Evolutionary conservation across 2,888 invertebrate genomes (phyloP), one percentile per base, ranked within the genome.

Genomic region (Limnephilus marmoratus): DNA sequence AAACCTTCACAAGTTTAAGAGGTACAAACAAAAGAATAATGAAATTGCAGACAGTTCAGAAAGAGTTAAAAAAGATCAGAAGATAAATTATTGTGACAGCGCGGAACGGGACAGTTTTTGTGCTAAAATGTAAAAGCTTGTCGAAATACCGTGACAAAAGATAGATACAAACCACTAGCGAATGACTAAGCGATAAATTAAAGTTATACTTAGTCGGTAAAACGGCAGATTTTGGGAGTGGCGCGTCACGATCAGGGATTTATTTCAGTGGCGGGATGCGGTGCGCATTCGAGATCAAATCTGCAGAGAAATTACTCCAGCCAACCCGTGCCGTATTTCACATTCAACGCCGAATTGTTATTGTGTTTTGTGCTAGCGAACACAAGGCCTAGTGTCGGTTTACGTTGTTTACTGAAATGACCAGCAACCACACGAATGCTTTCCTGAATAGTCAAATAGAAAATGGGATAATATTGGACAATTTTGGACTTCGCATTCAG

Each of bases 161-260:
- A 41, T 49, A 29, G n/a, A 49, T n/a, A 45, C 13, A 29, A 29
- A 45, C n/a, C 13, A n/a, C 86, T 45, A 11, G 49, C 37, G 86
- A 29, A 86, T 86, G 86, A 86, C 86, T 86, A 24, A n/a, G n/a
- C 24, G 13, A n/a, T 29, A 86, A 86, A 45, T 86, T 45, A 86
- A 86, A 86, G 2, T 13, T 86, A 12, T 41, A n/a, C 24, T 45
- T 41, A 29, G 45, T 24, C 13, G 49, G 45, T 49, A 45, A 37
- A 29, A 68, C 34, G 53, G 53, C 49, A 53, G 68, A 68, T 68
- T 31, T 68, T 68, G 88, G 53, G 87, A 53, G 87, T 29, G 87
- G 49, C 87, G 12, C 15, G 68, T 87, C 87, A 87, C 87, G 87
- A 53, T 29, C 53, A 15, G 53, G 53, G 87, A 87, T 85, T 85